Percentiles rank a stretch among this genome's conserved stretches.
Conservation (phyloP, 2,797 vertebrate genomes). For the Eulemur mongoz region DNA sequence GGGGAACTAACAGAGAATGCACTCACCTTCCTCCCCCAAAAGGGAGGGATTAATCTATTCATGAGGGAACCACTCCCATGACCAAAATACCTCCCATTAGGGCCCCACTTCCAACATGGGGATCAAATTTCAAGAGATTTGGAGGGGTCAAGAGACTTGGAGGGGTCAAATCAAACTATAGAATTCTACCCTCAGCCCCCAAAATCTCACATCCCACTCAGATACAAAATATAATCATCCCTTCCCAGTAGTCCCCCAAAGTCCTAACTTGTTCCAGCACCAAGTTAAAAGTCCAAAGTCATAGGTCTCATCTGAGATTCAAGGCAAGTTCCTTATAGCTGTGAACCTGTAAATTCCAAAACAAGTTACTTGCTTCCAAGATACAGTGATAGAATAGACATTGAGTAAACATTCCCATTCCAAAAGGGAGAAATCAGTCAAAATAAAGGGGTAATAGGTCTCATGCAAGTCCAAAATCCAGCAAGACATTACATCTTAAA, state of each 20-base stretch:
- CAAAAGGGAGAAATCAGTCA: not conserved
- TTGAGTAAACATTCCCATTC: not conserved
- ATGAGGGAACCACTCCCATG: not conserved
- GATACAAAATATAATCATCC: not conserved
- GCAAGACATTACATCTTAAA: not conserved
- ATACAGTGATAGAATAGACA: not conserved
- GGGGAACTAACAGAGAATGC: not conserved
- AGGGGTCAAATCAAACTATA: not conserved
- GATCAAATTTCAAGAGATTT: not conserved
- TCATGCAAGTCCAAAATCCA: not conserved
- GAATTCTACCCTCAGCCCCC: not conserved
- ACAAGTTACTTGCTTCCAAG: not conserved
- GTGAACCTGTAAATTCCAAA: not conserved
- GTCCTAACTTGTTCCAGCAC: not conserved
- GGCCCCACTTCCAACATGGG: no score
- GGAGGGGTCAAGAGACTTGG: not conserved
- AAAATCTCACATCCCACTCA: not conserved
- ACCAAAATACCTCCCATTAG: not conserved
- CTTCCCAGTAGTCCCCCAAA: not conserved
- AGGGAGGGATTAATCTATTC: not conserved
- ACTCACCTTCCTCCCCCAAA: not conserved
- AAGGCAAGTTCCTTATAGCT: not conserved
- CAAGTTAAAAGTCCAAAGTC: no score
- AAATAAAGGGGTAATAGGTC: not conserved
- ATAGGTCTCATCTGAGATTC: not conserved